phyloP scores from a whole-genome alignment of 2,888 invertebrate species.

The Thymelicus sylvestris region DNA sequence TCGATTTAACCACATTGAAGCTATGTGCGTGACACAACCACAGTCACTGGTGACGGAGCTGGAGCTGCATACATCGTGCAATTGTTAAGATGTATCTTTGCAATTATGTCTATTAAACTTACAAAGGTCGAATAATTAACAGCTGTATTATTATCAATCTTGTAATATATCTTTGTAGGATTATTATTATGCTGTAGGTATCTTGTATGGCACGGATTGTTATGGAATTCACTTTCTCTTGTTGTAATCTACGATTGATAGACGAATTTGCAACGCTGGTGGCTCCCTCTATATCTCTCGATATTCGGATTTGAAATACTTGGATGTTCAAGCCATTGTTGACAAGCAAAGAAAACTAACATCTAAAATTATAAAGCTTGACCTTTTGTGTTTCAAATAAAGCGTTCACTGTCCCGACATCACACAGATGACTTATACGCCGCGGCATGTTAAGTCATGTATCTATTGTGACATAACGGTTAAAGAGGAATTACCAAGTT shows the following conservation, averaged over 20 bases:
- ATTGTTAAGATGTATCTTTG: conserved; percentile 25
- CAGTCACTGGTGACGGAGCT: not conserved
- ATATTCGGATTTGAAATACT: no score
- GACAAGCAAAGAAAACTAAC: no score
- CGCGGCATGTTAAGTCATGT: conserved; percentile 10
- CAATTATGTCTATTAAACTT: conserved; percentile 19
- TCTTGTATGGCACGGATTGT: no score
- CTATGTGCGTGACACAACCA: conserved; percentile 18
- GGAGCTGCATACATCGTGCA: conserved; percentile 25
- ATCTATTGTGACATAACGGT: conserved; percentile 22
- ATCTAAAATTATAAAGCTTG: not conserved
- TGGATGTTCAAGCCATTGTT: no score
- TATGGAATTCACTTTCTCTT: no score
- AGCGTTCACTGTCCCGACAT: not conserved
- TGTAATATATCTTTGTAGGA: not conserved
- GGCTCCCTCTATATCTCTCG: no score
- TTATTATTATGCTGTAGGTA: no score
- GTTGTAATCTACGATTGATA: no score
- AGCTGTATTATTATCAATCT: conserved; percentile 3
- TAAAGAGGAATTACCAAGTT: conserved; percentile 2
- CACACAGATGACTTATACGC: conserved; percentile 25
- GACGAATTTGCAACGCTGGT: no score
- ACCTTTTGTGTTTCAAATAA: conserved; percentile 33
- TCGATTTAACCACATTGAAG: conserved; percentile 18
- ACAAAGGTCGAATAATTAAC: conserved; percentile 38